Evolutionary conservation across 2,888 invertebrate genomes (phyloP), one percentile per base, ranked within the genome.

Genomic region (Cataglyphis altisquamis): DNA sequence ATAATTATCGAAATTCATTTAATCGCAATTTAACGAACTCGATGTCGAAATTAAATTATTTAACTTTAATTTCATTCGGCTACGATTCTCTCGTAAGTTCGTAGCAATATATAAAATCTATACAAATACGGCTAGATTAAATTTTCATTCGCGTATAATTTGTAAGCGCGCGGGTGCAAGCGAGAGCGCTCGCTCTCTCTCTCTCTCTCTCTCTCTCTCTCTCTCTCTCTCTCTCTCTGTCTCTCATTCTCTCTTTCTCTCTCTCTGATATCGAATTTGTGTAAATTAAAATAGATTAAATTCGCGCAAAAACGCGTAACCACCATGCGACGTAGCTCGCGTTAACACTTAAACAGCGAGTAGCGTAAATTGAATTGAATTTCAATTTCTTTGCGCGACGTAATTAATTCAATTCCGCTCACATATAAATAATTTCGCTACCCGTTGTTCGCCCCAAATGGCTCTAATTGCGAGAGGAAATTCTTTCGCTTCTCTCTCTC

Each of bases 1-100:
- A 78, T 78, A 78, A 78, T 78, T 78, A 78, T 78, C 78, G 78
- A 78, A 78, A 78, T 78, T 78, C 78, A 78, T 78, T 78, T 78
- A 70, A 78, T 78, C 78, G 45, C 70, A 70, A 78, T 78, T 78
- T 78, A 78, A 78, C 78, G 78, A 78, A 78, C 78, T 78, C 78
- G 78, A 78, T 45, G 78, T 78, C 78, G 78, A 78, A 78, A 78
- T 78, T 78, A 78, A 78, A 78, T 78, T 78, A 78, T 78, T 78
- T 78, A 78, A 78, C 78, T 78, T 78, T 78, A 78, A 78, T 78
- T 78, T 78, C 78, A 72, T 78, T 78, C 60, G 72, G 72, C 70
- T 78, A 78, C 78, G 78, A 45, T 45, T 78, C 78, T 78, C 78
- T 60, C 74, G 77, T 68, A 84, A 82, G 78, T 77, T 81, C 67